Conservation (phyloP, 2,888 invertebrate species). For the Ametastegia equiseti region DNA sequence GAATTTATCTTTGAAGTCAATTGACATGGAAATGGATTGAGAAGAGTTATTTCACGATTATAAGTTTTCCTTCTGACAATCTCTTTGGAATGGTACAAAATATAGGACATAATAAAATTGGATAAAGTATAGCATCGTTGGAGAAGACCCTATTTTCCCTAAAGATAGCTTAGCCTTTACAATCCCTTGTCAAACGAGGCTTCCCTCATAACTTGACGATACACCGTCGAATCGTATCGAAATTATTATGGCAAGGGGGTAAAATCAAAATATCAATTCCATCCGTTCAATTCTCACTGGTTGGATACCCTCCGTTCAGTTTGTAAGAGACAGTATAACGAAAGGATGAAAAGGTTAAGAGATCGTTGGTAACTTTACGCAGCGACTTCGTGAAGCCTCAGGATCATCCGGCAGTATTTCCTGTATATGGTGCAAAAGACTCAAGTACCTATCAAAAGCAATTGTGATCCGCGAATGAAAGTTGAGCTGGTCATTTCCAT, state of each 20-base stretch:
- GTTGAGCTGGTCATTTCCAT: no score
- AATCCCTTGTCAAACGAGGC: conserved; percentile 26
- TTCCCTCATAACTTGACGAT: background rate
- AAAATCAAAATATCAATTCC: conserved; percentile 26
- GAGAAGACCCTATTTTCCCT: background rate
- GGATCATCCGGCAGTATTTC: background rate
- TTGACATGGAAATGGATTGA: background rate
- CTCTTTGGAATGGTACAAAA: background rate
- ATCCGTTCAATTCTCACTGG: background rate
- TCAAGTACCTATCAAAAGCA: no score
- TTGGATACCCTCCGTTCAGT: background rate
- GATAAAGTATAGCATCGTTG: background rate
- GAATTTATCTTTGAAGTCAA: background rate
- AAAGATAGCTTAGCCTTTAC: conserved; percentile 20
- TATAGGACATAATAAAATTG: background rate
- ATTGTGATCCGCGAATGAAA: no score
- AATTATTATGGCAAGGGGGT: conserved; percentile 9
- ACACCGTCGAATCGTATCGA: conserved; percentile 17
- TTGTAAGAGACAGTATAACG: background rate
- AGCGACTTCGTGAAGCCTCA: background rate
- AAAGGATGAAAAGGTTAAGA: conserved; percentile 29
- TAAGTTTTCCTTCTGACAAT: background rate
- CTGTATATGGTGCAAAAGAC: no score
- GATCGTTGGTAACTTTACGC: conserved; percentile 21
- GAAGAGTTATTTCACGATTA: background rate